Conservation (phyloP, 2,888 invertebrate species). For the Oxystoma pomonae region DNA sequence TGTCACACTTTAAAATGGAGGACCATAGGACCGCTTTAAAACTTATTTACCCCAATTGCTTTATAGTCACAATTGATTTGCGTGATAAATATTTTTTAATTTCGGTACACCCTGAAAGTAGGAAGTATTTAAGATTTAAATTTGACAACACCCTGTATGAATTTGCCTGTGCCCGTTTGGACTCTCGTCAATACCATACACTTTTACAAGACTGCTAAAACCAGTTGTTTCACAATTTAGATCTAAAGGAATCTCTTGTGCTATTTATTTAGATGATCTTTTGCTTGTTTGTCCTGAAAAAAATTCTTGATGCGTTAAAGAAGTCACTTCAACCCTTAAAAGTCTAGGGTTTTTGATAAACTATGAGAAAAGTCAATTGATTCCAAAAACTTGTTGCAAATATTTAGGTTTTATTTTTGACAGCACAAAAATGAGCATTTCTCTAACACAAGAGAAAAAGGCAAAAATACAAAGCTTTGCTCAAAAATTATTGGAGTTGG, state of each 20-base stretch:
- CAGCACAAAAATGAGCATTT: not conserved
- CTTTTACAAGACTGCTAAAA: not conserved
- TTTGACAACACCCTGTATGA: not conserved
- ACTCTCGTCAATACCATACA: not conserved
- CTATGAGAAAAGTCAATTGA: not conserved
- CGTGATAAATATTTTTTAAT: not conserved
- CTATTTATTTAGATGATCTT: not conserved
- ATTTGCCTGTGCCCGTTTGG: not conserved
- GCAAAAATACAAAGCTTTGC: not conserved
- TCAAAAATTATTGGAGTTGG: not conserved
- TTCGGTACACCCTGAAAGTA: not conserved
- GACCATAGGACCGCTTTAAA: too few relatives aligned
- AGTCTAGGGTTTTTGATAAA: not conserved
- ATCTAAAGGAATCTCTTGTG: not conserved
- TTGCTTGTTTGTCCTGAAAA: not conserved
- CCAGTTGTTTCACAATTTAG: not conserved
- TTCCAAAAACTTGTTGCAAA: not conserved
- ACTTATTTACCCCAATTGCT: not conserved
- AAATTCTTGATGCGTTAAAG: not conserved
- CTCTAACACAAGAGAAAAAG: not conserved
- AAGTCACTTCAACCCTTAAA: not conserved
- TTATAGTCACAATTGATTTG: not conserved
- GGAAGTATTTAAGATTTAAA: not conserved
- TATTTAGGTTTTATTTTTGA: too few relatives aligned
- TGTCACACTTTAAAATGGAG: not conserved